Conservation (phyloP, 2,113 vertebrate species). For the Lepidothrix coronata region DNA sequence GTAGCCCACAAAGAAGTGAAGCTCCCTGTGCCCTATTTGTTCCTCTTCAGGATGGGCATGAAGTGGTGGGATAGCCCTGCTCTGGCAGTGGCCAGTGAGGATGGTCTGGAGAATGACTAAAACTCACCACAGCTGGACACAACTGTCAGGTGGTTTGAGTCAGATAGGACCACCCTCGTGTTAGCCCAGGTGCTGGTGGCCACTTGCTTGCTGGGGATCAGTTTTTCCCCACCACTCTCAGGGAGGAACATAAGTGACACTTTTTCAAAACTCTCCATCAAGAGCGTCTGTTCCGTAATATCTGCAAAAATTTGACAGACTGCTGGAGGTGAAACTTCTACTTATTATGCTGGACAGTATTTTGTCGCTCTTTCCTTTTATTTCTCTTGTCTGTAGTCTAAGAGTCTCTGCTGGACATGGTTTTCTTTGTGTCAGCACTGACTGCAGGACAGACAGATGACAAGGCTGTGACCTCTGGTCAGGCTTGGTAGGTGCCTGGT, state of each 20-base stretch:
- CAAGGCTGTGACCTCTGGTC: not conserved
- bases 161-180: fast-evolving
- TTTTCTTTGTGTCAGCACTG: not conserved
- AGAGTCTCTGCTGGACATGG: not conserved
- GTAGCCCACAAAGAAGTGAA: fast-evolving
- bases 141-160: not conserved
- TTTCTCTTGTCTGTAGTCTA: not conserved
- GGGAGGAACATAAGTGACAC: not conserved
- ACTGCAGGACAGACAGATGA: not conserved
- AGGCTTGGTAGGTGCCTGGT: not conserved
- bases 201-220: not conserved
- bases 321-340: not conserved
- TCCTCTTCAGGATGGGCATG: fast-evolving
- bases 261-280: not conserved
- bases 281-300: not conserved
- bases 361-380: not conserved
- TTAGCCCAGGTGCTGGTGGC: not conserved
- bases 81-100: not conserved
- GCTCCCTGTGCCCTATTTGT: fast-evolving
- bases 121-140: fast-evolving
- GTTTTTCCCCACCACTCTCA: not conserved
- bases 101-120: not conserved
- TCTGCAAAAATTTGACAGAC: not conserved
- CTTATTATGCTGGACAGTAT: not conserved
- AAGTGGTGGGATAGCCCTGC: not conserved